A percentile compares a stretch with the other conserved stretches of the same genome.
Evolutionary conservation across 1,140 invertebrate species (phyloP).

Genomic region (Xylocopa sonorina): DNA sequence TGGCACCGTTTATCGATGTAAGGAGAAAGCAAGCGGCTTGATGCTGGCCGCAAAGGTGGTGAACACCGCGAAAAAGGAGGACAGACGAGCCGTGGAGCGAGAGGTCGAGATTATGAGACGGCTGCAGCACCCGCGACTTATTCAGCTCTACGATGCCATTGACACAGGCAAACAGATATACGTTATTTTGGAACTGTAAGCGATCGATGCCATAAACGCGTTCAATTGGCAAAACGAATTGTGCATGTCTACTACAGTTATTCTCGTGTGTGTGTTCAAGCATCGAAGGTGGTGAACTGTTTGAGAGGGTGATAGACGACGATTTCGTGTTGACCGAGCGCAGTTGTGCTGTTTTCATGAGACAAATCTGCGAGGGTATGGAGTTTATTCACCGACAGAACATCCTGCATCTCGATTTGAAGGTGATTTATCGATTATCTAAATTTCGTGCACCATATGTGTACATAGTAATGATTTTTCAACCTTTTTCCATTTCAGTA

Average conservation of each 20-base stretch:
- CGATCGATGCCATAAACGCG: conserved; percentile 61
- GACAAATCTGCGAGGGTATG: conserved; percentile 98
- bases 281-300: conserved; percentile 98
- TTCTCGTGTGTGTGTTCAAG: conserved; percentile 46
- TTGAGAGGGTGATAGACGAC: conserved; percentile 98
- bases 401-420: conserved; percentile 97
- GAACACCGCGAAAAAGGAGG: conserved; percentile 91
- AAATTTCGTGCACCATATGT: not conserved
- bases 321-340: conserved; percentile 98
- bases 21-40: conserved; percentile 90
- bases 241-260: not conserved
- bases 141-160: conserved; percentile 98
- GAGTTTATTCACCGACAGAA: conserved; percentile 97
- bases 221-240: not conserved
- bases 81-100: conserved; percentile 94
- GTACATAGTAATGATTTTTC: too few relatives aligned
- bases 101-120: conserved; percentile 98
- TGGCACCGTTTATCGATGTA: conserved; percentile 96
- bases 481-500: too few relatives aligned
- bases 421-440: conserved; percentile 86
- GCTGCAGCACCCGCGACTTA: conserved; percentile 95
- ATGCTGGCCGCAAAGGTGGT: conserved; percentile 97
- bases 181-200: conserved; percentile 98
- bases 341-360: conserved; percentile 96
- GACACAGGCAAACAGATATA: conserved; percentile 96